Evolutionary conservation across 2,113 vertebrate species (phyloP).

Genomic region (Phyllopteryx taeniolatus): DNA sequence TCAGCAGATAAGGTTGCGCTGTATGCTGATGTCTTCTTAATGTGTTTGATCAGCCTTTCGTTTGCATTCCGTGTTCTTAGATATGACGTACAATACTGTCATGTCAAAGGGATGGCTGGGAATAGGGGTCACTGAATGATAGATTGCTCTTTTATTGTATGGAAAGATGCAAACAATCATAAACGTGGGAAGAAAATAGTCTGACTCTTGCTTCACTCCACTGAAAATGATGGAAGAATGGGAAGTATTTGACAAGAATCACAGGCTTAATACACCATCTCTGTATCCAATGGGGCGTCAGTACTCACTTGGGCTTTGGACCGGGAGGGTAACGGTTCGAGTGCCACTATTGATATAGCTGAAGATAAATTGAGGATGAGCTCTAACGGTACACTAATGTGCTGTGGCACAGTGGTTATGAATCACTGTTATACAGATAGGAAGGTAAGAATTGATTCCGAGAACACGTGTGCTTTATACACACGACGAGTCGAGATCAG

Average conservation of each 20-base stretch:
- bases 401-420: too few relatives aligned
- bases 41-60: slow-evolving; percentile 15
- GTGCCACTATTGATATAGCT: not conserved
- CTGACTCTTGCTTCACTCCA: slow-evolving; percentile 14
- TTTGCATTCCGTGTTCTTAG: slow-evolving; percentile 3
- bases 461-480: too few relatives aligned
- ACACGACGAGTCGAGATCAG: too few relatives aligned
- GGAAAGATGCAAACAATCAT: not conserved
- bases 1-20: slow-evolving; percentile 27
- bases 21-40: slow-evolving; percentile 2
- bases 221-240: slow-evolving; percentile 3
- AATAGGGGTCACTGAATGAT: slow-evolving; percentile 6
- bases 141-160: not conserved
- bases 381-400: too few relatives aligned
- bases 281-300: not conserved
- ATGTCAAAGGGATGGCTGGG: slow-evolving; percentile 11
- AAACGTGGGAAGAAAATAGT: slow-evolving; percentile 38
- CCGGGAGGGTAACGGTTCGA: not conserved
- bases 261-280: not conserved
- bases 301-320: not conserved
- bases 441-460: too few relatives aligned
- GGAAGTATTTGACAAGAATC: slow-evolving; percentile 11
- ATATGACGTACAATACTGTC: slow-evolving; percentile 7
- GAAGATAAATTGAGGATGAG: too few relatives aligned
- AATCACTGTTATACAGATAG: too few relatives aligned